phyloP scores from a whole-genome alignment of 1,140 invertebrate genomes.

The Tribolium madens region DNA sequence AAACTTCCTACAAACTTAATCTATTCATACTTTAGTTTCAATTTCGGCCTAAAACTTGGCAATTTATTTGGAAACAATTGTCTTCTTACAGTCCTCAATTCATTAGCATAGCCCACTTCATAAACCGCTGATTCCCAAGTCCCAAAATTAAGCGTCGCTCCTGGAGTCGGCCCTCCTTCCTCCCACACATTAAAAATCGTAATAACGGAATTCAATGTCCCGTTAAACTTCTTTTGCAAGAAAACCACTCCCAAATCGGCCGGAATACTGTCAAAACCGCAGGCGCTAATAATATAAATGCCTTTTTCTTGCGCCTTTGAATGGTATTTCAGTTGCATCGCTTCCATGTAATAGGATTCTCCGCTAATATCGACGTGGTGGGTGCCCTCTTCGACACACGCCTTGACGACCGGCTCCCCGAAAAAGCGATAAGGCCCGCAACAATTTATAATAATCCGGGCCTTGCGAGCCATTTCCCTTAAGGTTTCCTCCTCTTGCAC shows the following conservation, averaged over 20 bases:
- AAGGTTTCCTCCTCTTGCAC: slow-evolving; percentile 79
- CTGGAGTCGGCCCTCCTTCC: slow-evolving; percentile 59
- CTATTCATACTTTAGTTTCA: slow-evolving; percentile 67
- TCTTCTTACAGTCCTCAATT: slow-evolving; percentile 74
- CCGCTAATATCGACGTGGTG: slow-evolving; percentile 95
- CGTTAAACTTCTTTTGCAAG: slow-evolving; percentile 80
- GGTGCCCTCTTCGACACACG: slow-evolving; percentile 84
- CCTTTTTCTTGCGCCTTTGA: slow-evolving; percentile 80
- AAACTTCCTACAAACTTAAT: background rate
- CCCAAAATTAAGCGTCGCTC: slow-evolving; percentile 75
- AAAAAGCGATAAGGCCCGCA: slow-evolving; percentile 91
- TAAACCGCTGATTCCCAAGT: slow-evolving; percentile 88
- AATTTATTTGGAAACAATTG: slow-evolving; percentile 76
- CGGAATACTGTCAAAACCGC: slow-evolving; percentile 92
- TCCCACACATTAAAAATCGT: slow-evolving; percentile 71
- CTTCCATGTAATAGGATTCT: slow-evolving; percentile 90
- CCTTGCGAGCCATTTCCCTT: slow-evolving; percentile 78
- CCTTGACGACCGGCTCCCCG: slow-evolving; percentile 92
- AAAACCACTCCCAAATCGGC: slow-evolving; percentile 85
- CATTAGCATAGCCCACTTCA: slow-evolving; percentile 74
- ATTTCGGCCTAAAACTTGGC: slow-evolving; percentile 73
- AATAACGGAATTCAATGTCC: slow-evolving; percentile 83
- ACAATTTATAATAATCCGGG: slow-evolving; percentile 85
- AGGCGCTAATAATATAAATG: slow-evolving; percentile 88
- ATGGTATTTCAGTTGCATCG: slow-evolving; percentile 85